phyloP scores from a whole-genome alignment of 2,888 invertebrate species.

The Ophioninae sp. region DNA sequence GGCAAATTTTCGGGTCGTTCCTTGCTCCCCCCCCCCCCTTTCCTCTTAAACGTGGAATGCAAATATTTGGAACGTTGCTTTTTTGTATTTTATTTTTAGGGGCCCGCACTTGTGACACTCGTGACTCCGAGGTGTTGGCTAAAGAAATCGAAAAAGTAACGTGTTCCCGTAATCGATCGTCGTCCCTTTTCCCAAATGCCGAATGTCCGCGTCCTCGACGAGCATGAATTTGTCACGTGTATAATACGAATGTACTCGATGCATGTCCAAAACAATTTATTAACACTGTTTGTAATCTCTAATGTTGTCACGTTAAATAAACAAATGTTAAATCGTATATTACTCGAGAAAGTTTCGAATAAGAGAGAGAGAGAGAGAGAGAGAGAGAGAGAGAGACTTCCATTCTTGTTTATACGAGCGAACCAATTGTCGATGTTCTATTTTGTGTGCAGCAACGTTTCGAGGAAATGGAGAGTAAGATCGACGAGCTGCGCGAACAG shows the following conservation, averaged over 20 bases:
- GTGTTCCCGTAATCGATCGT: conserved; percentile 38
- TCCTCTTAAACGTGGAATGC: conserved; percentile 9
- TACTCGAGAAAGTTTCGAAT: not conserved
- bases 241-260: conserved; percentile 20
- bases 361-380: not conserved
- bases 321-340: conserved; percentile 17
- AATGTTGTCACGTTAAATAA: conserved; percentile 69
- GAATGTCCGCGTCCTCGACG: conserved; percentile 37
- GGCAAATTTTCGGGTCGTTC: conserved; percentile 27
- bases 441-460: conserved; percentile 79
- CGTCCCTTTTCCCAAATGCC: conserved; percentile 35
- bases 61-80: conserved; percentile 45
- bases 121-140: conserved; percentile 77
- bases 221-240: conserved; percentile 47
- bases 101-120: conserved; percentile 76
- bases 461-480: conserved; percentile 79
- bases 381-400: too few species aligned
- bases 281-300: conserved; percentile 66
- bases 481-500: conserved; percentile 77
- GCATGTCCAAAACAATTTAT: conserved; percentile 44
- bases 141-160: conserved; percentile 76
- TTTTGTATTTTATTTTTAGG: conserved; percentile 76
- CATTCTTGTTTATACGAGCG: conserved; percentile 73
- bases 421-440: conserved; percentile 68
- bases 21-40: conserved; percentile 8